Conservation (phyloP, 2,113 vertebrate species). For the Zosterops japonicus region DNA sequence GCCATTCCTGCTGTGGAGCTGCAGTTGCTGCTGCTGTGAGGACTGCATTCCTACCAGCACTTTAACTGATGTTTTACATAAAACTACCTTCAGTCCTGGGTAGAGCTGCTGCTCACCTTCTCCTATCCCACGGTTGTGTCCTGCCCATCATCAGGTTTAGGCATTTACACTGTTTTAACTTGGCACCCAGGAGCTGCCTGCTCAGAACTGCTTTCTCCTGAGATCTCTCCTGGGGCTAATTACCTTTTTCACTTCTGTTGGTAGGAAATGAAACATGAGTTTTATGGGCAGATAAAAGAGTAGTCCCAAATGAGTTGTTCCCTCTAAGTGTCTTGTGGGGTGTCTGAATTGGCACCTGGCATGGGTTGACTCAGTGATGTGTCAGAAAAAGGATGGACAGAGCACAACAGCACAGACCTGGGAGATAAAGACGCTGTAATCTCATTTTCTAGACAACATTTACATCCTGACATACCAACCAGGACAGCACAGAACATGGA, state of each 20-base stretch:
- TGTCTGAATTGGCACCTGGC: background rate
- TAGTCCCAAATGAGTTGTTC: background rate
- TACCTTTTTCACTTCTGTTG: background rate
- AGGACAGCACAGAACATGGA: background rate
- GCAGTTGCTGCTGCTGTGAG: background rate
- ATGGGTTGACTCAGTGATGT: background rate
- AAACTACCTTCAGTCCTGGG: background rate
- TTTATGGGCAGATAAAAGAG: background rate
- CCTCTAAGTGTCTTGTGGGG: background rate
- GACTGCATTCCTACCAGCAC: background rate
- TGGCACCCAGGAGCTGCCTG: background rate
- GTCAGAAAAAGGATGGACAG: background rate
- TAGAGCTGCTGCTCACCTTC: background rate
- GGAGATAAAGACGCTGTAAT: background rate
- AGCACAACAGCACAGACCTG: background rate
- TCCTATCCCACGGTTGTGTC: background rate
- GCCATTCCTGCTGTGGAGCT: background rate
- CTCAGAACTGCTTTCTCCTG: background rate
- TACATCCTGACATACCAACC: background rate
- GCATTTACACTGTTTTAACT: background rate
- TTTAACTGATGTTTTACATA: background rate
- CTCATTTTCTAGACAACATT: background rate
- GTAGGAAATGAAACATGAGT: background rate
- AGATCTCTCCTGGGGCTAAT: background rate
- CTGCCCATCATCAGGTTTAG: background rate